Evolutionary conservation across 2,113 vertebrate species (phyloP), one percentile per base, ranked within the genome.

Genomic region (Dasyornis broadbenti): DNA sequence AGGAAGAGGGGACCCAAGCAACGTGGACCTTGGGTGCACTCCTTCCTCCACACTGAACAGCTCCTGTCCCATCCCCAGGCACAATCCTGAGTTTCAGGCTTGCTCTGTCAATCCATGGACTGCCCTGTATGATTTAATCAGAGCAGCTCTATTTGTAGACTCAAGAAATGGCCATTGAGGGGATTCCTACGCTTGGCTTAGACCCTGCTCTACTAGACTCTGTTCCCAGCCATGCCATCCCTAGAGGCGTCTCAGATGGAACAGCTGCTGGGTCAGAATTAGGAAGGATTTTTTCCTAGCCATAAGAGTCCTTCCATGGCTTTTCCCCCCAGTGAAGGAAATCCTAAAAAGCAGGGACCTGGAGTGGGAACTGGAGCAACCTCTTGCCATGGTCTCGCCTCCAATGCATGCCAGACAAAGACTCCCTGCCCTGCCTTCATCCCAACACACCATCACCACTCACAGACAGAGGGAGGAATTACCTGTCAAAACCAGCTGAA

Each of bases 251-350:
- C 87, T 96, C 77, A 5, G 73, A 90, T 92, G 82, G 52, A 97
- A 96, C 94, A 97, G 87, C 95, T 97, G 96, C 91, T 86, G 40
- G 80, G 68, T 94, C 87, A 95, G 84, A 96, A 95, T 96, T 90
- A 97, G 95, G 94, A 95, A 95, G 68, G 50, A 91, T 83, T 86
- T 95, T 93, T 91, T 95, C 90, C 94, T 94, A 93, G 80, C 82
- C 72, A 30, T 86, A 81, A 89, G 82, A 89, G 76, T 82, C 39
- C 18, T 45, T 63, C 87, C 27, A 39, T 9, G n/a, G 31, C 75
- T 92, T 82, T 84, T 94, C 16, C 27, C 52, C 83, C 27, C 1
- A 1, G n/a, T 89, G 60, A 95, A 89, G 66, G 44, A 94, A 95
- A 87, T 31, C 37, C 37, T 49, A 85, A 54, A 91, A 80, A 91